Conservation (phyloP, 2,797 vertebrate species). For the Decapterus maruadsi region DNA sequence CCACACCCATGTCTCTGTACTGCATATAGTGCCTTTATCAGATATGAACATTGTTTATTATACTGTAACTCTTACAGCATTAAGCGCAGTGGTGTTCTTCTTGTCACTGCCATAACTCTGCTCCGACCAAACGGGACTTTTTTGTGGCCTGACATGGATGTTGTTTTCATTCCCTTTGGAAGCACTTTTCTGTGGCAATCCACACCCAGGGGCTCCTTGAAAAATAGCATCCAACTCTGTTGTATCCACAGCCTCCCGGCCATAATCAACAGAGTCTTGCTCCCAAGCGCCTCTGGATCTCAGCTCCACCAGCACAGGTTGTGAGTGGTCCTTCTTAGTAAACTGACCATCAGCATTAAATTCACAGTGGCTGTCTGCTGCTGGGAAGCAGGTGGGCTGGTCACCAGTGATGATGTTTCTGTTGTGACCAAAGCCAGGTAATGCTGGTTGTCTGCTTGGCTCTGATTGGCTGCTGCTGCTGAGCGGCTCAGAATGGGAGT, state of each 20-base stretch:
- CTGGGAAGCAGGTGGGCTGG: conserved; percentile 39
- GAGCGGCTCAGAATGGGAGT: conserved; percentile 68
- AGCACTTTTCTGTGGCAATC: conserved; percentile 45
- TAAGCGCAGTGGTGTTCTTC: conserved; percentile 89
- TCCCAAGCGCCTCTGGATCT: conserved; percentile 50
- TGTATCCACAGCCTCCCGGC: conserved; percentile 65
- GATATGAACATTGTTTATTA: conserved; percentile 3
- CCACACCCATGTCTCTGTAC: not conserved
- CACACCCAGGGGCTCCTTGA: conserved; percentile 48
- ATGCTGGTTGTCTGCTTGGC: conserved; percentile 46
- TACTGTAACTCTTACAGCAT: conserved; percentile 91
- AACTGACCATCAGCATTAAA: conserved; percentile 35
- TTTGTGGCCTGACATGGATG: conserved; percentile 32
- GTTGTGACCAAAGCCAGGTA: conserved; percentile 39
- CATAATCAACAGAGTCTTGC: conserved; percentile 49
- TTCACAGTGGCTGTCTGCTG: conserved; percentile 46
- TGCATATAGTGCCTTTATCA: not conserved
- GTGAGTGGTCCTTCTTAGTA: conserved; percentile 25
- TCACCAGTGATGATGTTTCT: conserved; percentile 44
- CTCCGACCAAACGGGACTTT: conserved; percentile 61
- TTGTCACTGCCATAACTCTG: conserved; percentile 79
- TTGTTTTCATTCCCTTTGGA: conserved; percentile 55
- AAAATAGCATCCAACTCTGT: conserved; percentile 76
- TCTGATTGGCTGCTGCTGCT: conserved; percentile 81
- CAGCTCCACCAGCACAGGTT: conserved; percentile 34